A percentile compares a stretch with the other conserved stretches of the same genome.
Conservation (phyloP, 1,140 invertebrate species). For the Aethina tumida region DNA sequence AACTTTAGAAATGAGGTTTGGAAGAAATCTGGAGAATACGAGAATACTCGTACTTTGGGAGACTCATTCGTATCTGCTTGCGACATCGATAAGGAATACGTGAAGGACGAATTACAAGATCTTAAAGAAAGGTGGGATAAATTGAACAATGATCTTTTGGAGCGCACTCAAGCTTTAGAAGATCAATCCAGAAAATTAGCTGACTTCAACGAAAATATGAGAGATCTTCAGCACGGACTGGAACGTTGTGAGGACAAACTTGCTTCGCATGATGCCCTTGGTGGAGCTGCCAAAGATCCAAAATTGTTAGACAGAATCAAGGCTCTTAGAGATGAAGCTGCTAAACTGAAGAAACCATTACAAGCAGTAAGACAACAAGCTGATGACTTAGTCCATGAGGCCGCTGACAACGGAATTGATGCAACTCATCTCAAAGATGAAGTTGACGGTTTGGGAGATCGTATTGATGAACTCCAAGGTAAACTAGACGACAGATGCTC, state of each 20-base stretch:
- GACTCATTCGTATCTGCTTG: conserved; percentile 78
- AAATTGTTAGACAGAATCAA: conserved; percentile 76
- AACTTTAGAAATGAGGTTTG: conserved; percentile 86
- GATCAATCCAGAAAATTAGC: conserved; percentile 70
- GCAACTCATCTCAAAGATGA: conserved; percentile 66
- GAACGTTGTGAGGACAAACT: conserved; percentile 81
- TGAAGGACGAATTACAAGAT: conserved; percentile 68
- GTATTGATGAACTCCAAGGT: conserved; percentile 65
- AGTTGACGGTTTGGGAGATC: conserved; percentile 64
- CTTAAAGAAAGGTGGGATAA: conserved; percentile 84
- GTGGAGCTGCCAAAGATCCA: conserved; percentile 67
- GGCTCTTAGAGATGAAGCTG: conserved; percentile 62
- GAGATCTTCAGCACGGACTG: conserved; percentile 71
- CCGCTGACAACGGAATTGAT: conserved; percentile 57
- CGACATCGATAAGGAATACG: conserved; percentile 82
- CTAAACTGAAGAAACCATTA: conserved; percentile 65
- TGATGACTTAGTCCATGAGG: conserved; percentile 62
- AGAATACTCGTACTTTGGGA: conserved; percentile 73
- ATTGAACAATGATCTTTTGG: conserved; percentile 66
- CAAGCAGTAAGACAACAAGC: conserved; percentile 52
- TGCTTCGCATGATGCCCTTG: conserved; percentile 68
- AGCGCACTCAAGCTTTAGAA: conserved; percentile 67
- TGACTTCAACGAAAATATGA: conserved; percentile 77
- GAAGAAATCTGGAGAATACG: conserved; percentile 84
- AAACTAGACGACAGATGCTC: conserved; percentile 70